phyloP scores from a whole-genome alignment of 2,888 invertebrate genomes.

The Cheiracanthium punctorium region DNA sequence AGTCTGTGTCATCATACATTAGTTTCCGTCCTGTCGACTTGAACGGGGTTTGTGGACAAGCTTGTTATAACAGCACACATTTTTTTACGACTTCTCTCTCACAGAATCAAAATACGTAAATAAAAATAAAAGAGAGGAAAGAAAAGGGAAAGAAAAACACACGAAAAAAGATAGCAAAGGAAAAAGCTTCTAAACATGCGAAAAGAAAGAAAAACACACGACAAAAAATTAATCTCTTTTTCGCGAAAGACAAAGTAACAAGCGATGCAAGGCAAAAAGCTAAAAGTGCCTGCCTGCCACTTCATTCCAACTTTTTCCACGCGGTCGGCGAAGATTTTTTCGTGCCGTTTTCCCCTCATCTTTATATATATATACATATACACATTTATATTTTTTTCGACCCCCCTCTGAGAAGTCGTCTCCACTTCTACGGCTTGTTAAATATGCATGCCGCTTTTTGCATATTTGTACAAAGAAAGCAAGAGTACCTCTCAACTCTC shows the following conservation, averaged over 20 bases:
- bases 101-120: no score
- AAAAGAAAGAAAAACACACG: neutral
- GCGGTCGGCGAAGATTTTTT: conserved; percentile 24
- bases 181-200: conserved; percentile 6
- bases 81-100: no score
- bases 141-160: no score
- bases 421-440: conserved; percentile 60
- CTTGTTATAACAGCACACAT: no score
- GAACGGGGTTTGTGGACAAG: no score
- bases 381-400: conserved; percentile 21
- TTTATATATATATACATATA: no score
- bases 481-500: conserved; percentile 18
- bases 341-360: neutral
- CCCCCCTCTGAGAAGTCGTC: conserved; percentile 1
- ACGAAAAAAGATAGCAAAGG: neutral
- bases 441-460: conserved; percentile 66
- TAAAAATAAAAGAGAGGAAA: no score
- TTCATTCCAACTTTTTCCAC: conserved; percentile 38
- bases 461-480: conserved; percentile 65
- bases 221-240: conserved; percentile 59
- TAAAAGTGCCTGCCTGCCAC: conserved; percentile 49
- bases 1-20: no score
- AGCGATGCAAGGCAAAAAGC: conserved; percentile 34
- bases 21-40: no score
- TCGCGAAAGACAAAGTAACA: conserved; percentile 48